These are phyloP conservation scores for Ridgeia piscesae DNA, from an alignment of 1,140 invertebrate species.

Conservation along the genomic window DNA sequence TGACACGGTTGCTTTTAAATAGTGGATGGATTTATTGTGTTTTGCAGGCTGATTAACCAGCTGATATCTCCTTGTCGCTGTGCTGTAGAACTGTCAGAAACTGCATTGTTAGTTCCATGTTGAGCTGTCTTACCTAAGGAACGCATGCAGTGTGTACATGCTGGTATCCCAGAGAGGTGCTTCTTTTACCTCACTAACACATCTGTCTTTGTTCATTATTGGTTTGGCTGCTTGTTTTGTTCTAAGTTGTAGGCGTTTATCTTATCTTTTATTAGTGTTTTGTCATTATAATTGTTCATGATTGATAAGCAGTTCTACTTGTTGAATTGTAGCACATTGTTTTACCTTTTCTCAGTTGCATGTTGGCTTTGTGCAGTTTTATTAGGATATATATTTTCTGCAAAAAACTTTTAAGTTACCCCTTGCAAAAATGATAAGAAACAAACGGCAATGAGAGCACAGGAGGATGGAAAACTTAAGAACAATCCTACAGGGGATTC, in stretches of 20 bases:
- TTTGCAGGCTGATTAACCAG: not conserved
- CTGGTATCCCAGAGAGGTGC: not conserved
- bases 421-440: not conserved
- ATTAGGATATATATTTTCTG: not conserved
- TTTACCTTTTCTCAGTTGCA: not conserved
- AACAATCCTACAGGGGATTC: not conserved
- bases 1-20: not conserved
- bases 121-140: not conserved
- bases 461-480: not conserved
- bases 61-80: not conserved
- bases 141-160: not conserved
- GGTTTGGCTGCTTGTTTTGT: not conserved
- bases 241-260: not conserved
- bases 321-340: not conserved
- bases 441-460: not conserved
- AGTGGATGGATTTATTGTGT: not conserved
- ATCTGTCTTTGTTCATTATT: not conserved
- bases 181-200: not conserved
- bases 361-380: not conserved
- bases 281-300: not conserved
- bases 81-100: not conserved
- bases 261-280: not conserved
- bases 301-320: not conserved
- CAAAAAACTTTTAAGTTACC: not conserved
- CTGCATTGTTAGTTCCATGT: not conserved